Evolutionary conservation across 2,888 invertebrate species (phyloP), one percentile per base, ranked within the genome.

Genomic region (Pharmacophagus antenor): DNA sequence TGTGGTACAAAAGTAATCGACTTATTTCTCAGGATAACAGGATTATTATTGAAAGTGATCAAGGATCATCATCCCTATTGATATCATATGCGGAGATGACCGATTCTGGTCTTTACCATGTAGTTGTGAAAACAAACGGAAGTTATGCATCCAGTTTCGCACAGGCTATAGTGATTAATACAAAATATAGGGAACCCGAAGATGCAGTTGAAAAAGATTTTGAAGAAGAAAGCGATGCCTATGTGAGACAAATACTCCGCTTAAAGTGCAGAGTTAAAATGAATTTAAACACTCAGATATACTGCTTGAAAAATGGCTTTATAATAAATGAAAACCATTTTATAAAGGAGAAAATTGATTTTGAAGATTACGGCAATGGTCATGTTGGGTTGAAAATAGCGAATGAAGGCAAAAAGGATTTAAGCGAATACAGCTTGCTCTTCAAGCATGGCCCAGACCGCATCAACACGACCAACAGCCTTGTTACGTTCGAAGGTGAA

Each of bases 41-140:
- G 52, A 69, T 46, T 2, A 67, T 66, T 23, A 59, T 70, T 1
- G 21, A 63, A 6, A 65, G 61, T 15, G 64, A 61, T 18, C 58
- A 53, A 12, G 61, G 31, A n/a, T 60, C 41, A 2, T 61, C 67
- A 12, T 58, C 67, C 10, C 64, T 72, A 6, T 56, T 64, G 3
- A 67, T 76, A 57, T 23, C 59, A 7, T 31, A 62, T 20, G 68
- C 72, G 20, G 61, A 62, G 61, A 44, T 63, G n/a, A 64, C 58
- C 2, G 77, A 77, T 58, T 51, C 70, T n/a, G 76, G 73, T 8
- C 62, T 72, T 18, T 77, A 76, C 59, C 67, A 62, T n/a, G 65
- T 72, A 4, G 64, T 75, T 10, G 62, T 63, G 7, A 70, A 65
- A 65, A 67, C 71, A 7, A 20, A 27, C 0, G 56, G 59, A 41